These are phyloP conservation scores for Schizopygopsis pylzovi DNA, from an alignment of 2,797 vertebrate genomes.

Conservation along the genomic window DNA sequence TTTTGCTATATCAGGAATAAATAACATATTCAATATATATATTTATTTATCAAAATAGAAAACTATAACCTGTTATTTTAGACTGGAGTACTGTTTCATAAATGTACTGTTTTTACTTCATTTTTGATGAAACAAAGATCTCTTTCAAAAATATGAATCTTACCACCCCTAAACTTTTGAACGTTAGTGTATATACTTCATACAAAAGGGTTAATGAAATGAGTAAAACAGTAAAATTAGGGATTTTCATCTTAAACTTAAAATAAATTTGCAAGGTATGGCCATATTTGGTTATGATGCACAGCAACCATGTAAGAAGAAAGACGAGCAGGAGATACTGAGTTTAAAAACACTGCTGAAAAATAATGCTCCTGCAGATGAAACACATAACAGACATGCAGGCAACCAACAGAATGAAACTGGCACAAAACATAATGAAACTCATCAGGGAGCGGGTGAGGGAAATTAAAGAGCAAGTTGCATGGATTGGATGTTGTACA, in stretches of 20 bases:
- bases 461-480: background rate
- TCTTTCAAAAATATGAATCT: background rate
- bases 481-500: no score
- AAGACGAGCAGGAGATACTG: background rate
- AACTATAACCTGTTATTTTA: no score
- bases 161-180: background rate
- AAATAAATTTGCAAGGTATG: background rate
- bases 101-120: background rate
- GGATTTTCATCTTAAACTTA: background rate
- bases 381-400: background rate
- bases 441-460: background rate
- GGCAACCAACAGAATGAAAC: background rate
- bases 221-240: background rate
- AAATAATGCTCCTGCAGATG: background rate
- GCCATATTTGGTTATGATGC: background rate
- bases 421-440: background rate
- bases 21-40: no score
- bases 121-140: background rate
- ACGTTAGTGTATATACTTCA: background rate
- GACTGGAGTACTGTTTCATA: no score
- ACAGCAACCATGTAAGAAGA: background rate
- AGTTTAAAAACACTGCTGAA: background rate
- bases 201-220: background rate
- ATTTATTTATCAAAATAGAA: no score
- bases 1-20: no score